These are phyloP conservation scores for Oophaga sylvatica DNA, from an alignment of 2,797 vertebrate species.

Conservation along the genomic window DNA sequence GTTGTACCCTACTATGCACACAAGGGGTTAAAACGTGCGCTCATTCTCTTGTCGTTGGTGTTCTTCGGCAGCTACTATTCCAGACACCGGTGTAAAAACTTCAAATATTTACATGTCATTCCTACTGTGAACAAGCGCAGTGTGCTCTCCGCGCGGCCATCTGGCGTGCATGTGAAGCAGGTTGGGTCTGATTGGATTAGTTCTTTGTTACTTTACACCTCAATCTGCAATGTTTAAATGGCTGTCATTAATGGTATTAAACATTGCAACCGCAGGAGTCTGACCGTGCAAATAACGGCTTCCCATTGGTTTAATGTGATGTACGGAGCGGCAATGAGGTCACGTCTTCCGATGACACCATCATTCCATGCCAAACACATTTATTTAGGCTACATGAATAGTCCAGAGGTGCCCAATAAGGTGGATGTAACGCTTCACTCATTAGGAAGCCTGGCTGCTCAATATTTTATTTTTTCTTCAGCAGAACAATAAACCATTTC, in stretches of 20 bases:
- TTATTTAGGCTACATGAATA: slow-evolving; percentile 42
- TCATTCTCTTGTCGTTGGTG: background rate
- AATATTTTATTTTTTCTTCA: background rate
- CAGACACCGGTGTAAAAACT: slow-evolving; percentile 42
- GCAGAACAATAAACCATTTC: background rate
- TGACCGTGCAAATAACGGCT: background rate
- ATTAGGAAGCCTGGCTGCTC: background rate
- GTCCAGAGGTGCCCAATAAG: background rate
- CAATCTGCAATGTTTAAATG: slow-evolving; percentile 44
- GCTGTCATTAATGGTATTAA: slow-evolving; percentile 46
- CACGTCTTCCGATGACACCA: slow-evolving; percentile 30
- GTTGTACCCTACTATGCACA: background rate
- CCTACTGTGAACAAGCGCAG: slow-evolving; percentile 26
- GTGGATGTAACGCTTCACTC: background rate
- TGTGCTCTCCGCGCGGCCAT: slow-evolving; percentile 8
- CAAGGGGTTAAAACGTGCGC: background rate
- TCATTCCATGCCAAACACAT: slow-evolving; percentile 21
- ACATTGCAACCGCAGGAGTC: slow-evolving; percentile 29
- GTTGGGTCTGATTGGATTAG: slow-evolving; percentile 28
- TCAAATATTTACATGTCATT: slow-evolving; percentile 56
- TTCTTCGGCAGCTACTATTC: background rate
- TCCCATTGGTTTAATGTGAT: slow-evolving; percentile 20
- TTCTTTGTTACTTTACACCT: slow-evolving; percentile 39
- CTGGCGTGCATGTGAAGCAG: slow-evolving; percentile 42
- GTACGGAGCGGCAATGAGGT: slow-evolving; percentile 24